Evolutionary conservation across 2,113 vertebrate species (phyloP), one percentile per base, ranked within the genome.

Genomic region (Tyrannus savana): DNA sequence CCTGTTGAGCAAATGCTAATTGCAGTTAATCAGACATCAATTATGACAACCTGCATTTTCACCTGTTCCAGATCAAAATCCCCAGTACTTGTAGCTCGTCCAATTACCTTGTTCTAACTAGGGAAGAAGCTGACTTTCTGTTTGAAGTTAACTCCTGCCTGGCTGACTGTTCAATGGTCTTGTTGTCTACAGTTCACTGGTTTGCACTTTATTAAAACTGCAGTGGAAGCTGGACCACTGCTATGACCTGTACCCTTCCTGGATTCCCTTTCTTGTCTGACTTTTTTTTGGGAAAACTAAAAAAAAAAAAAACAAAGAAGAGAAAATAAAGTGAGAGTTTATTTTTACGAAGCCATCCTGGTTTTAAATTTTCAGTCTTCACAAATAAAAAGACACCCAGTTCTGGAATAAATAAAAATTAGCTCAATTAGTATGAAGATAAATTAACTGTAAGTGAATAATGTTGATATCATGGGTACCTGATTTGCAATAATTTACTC

Each of bases 1-100:
- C 50, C 59, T 95, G 62, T 79, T 95, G 64, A 74, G 59, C 55
- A 37, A 56, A 42, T 49, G 50, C 56, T 95, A 74, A 94, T 49
- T 83, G 47, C 41, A 46, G 71, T 84, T 96, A 97, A 97, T 97
- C 95, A 97, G 39, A 58, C 53, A 90, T 96, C 95, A 97, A 35
- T 97, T 90, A 93, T 30, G 53, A 82, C 86, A 95, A 62, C 47
- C 62, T 91, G 35, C 68, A 90, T 87, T 97, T 94, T 88, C 93
- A 96, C 91, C 93, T 94, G 93, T 93, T 97, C 84, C 91, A 94
- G 72, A 91, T 87, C 58, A 72, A 95, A 85, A 88, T 68, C 69
- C 60, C 68, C 41, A 41, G 35, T 22, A 85, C 84, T 22, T 79
- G 33, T 25, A 60, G 76, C 56, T 92, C 85, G 13, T 49, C 52